Base-by-base conservation (phyloP, 2,888 invertebrate genomes). In the Notodonta dromedarius region DNA sequence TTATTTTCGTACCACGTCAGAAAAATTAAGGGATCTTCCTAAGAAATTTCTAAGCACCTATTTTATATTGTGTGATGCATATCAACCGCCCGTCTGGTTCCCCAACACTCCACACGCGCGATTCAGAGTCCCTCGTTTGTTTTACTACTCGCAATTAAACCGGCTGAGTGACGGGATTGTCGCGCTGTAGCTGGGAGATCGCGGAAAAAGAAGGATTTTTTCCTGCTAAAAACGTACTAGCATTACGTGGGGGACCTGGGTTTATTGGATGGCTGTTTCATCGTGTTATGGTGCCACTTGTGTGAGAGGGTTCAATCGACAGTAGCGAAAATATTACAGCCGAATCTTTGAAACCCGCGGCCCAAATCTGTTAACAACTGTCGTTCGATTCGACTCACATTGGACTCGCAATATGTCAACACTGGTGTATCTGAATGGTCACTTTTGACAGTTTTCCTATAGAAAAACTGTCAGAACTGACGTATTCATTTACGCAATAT, bases 141-240 rank as follows among this genome's bases (percentile, higher is more conserved):
- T 89, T 89, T 88, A 88, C 87, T 84, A 84, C 87, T 91, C 84
- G 91, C 92, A 93, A 92, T 93, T 93, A 93, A 91, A 84, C 84
- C 85, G 88, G 85, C 89, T 89, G 92, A 92, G 91, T 91, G 91
- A 89, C 87, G 84, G 84, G 89, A 91, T 91, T 93, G 91, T 92
- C 90, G 85, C 79, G 42, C 42, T 13, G 35, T 13, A 82, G 65
- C 84, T 79, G 77, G 77, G 74, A 74, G 70, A 74, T 77, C 70
- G 52, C 61, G 70, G 70, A 69, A 84, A 81, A 84, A 84, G 83
- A 74, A 80, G 73, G 73, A 66, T 65, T 72, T 74, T 78, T 73
- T 73, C 62, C 67, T 65, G 63, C 65, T 69, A 74, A 75, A 75
- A 73, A 68, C 50, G 69, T 65, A 69, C 75, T 73, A 67, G 68